Conservation (phyloP, 2,888 invertebrate genomes). For the Drosophila affinis region DNA sequence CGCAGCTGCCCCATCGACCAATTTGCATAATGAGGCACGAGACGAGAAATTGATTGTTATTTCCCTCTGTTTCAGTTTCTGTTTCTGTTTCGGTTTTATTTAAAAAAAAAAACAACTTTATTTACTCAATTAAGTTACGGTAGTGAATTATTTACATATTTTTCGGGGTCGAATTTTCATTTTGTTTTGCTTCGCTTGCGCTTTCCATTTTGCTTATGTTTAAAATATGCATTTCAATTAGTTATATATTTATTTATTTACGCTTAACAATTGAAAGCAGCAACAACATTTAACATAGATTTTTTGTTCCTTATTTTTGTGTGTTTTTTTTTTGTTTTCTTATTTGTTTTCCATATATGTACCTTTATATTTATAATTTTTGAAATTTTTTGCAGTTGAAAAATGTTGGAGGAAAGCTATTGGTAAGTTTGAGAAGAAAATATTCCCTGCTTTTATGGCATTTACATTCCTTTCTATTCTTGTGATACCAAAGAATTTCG, state of each 20-base stretch:
- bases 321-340: slow-evolving; percentile 34
- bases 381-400: slow-evolving; percentile 39
- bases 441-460: slow-evolving; percentile 2
- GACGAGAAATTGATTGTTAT: slow-evolving; percentile 64
- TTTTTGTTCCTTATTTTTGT: slow-evolving; percentile 33
- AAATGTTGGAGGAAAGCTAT: slow-evolving; percentile 16
- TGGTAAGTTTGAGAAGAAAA: slow-evolving; percentile 13
- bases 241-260: slow-evolving; percentile 69
- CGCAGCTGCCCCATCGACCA: slow-evolving; percentile 51
- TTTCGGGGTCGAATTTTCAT: slow-evolving; percentile 25
- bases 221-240: slow-evolving; percentile 64
- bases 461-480: not conserved
- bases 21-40: slow-evolving; percentile 66
- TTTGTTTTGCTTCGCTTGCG: slow-evolving; percentile 12
- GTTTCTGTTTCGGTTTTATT: slow-evolving; percentile 42
- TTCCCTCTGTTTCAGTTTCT: slow-evolving; percentile 35
- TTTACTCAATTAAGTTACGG: slow-evolving; percentile 69
- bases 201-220: slow-evolving; percentile 36
- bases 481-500: not conserved
- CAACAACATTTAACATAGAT: slow-evolving; percentile 79
- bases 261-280: slow-evolving; percentile 76
- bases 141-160: slow-evolving; percentile 70
- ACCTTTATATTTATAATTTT: slow-evolving; percentile 20
- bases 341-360: slow-evolving; percentile 18
- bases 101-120: slow-evolving; percentile 79